Percentiles rank a stretch among this genome's conserved stretches.
These are phyloP conservation scores for Anthoscopus minutus DNA, from an alignment of 2,113 vertebrate species.

Conservation along the genomic window DNA sequence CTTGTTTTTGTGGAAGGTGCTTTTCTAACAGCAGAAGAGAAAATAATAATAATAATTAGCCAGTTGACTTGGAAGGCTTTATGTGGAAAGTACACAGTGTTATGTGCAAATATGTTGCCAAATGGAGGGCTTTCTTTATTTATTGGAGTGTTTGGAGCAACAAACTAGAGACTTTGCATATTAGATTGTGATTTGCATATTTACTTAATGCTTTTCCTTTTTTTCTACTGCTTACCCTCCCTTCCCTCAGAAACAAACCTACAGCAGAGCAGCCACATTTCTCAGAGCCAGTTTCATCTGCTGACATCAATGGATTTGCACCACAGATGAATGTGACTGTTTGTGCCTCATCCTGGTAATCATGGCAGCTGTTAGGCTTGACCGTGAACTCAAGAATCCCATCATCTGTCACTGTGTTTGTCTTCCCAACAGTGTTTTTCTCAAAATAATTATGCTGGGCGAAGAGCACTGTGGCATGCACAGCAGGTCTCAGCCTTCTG, in stretches of 20 bases:
- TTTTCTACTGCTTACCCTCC: not conserved
- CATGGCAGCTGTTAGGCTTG: constrained; percentile 10
- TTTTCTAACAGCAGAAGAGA: constrained; percentile 9
- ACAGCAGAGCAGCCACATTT: not conserved
- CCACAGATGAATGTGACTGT: not conserved
- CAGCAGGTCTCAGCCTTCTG: not conserved
- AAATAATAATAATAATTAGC: constrained; percentile 53
- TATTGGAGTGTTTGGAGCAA: constrained; percentile 34
- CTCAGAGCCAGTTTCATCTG: not conserved
- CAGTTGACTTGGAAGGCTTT: constrained; percentile 27
- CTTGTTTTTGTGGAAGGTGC: constrained; percentile 2
- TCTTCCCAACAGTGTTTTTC: not conserved
- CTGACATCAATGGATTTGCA: not conserved
- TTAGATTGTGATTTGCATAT: constrained; percentile 42
- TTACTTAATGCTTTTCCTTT: not conserved
- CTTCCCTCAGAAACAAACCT: not conserved
- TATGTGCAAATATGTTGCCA: not conserved
- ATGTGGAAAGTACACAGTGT: not conserved
- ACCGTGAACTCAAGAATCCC: not conserved
- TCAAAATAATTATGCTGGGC: not conserved
- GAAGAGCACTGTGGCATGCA: not conserved
- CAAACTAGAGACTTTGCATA: constrained; percentile 13
- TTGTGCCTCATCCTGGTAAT: not conserved
- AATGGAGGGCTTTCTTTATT: constrained; percentile 30
- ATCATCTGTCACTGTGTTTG: not conserved